These are phyloP conservation scores for Scolopax mira DNA, from an alignment of 2,113 vertebrate species.

Conservation along the genomic window DNA sequence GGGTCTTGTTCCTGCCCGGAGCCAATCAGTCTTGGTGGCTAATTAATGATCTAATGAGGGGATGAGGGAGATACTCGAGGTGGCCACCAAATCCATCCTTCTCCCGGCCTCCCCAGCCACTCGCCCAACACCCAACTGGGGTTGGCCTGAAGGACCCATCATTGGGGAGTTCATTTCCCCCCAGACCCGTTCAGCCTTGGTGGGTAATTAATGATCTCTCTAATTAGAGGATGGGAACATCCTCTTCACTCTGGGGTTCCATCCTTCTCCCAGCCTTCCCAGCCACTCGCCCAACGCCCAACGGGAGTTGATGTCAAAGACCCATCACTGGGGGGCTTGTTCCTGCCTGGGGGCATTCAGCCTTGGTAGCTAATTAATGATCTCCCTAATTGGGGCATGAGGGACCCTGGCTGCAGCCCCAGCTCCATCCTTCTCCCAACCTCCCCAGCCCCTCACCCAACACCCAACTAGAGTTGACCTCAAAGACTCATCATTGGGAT, in stretches of 20 bases:
- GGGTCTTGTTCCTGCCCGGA: too few relatives aligned
- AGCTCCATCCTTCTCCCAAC: neutral
- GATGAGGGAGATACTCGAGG: too few relatives aligned
- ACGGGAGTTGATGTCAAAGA: neutral
- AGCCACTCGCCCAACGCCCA: neutral
- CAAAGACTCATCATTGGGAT: accelerated
- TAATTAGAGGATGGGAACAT: neutral
- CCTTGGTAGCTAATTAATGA: neutral
- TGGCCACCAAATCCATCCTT: neutral
- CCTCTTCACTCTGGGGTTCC: neutral
- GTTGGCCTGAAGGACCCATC: neutral
- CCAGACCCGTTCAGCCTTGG: neutral
- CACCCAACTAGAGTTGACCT: neutral
- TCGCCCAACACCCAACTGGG: neutral
- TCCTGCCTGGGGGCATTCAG: neutral
- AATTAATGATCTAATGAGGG: too few relatives aligned
- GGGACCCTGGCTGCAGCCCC: neutral
- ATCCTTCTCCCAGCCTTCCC: neutral
- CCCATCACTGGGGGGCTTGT: too few relatives aligned
- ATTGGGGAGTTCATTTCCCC: too few relatives aligned
- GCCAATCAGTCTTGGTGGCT: too few relatives aligned
- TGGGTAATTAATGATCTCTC: neutral
- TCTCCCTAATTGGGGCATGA: neutral
- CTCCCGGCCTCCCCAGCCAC: neutral
- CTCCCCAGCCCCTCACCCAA: neutral